Percentiles rank a stretch among this genome's conserved stretches.
Evolutionary conservation across 2,797 vertebrate species (phyloP).

Genomic region (Cygnus olor): DNA sequence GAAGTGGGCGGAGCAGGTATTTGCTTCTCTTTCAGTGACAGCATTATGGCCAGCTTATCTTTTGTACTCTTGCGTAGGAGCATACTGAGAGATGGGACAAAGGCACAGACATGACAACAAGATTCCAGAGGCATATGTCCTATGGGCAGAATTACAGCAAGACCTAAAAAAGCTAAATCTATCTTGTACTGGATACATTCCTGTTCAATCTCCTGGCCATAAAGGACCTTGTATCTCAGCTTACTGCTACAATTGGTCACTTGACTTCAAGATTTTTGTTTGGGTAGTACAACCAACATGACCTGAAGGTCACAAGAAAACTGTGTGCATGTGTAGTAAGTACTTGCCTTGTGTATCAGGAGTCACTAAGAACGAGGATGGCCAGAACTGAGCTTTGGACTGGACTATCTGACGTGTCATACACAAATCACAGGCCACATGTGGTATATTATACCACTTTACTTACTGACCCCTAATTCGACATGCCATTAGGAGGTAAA

Average conservation of each 20-base stretch:
- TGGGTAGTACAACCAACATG: neutral
- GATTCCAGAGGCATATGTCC: neutral
- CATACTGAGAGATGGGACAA: neutral
- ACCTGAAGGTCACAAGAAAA: neutral
- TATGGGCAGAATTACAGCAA: fast-evolving
- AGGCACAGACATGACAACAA: neutral
- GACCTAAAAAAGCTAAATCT: neutral
- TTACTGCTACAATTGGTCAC: neutral
- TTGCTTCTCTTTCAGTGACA: neutral
- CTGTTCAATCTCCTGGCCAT: neutral
- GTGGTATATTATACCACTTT: neutral
- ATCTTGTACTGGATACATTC: neutral
- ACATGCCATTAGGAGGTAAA: neutral
- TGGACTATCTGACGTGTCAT: neutral
- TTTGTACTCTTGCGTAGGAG: neutral
- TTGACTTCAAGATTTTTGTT: neutral
- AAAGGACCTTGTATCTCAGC: fast-evolving
- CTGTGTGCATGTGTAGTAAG: neutral
- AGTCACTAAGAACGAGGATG: neutral
- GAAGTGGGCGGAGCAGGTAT: neutral
- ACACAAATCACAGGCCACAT: neutral
- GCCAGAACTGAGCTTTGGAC: neutral
- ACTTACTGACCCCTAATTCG: neutral
- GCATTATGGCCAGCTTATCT: neutral
- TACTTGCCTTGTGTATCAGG: neutral